A percentile compares a stretch with the other conserved stretches of the same genome.
phyloP scores from a whole-genome alignment of 37 sponge, comb jelly and placozoan genomes.

The Dysidea cf. avara region DNA sequence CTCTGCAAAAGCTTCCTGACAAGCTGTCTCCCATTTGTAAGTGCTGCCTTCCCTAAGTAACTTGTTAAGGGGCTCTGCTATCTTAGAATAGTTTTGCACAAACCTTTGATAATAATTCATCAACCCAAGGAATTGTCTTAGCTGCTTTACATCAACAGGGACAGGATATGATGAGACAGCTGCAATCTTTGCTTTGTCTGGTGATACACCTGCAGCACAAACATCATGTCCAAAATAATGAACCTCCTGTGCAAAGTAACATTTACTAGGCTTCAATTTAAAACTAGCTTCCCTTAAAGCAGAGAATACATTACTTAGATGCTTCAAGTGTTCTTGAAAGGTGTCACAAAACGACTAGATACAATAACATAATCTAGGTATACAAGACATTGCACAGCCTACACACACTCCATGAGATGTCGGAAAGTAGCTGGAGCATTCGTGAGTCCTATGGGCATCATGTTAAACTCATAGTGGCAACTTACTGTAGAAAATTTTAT shows the following conservation, averaged over 20 bases:
- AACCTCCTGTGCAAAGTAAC: conserved; percentile 17
- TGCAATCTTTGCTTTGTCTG: conserved; percentile 18
- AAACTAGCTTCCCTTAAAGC: conserved; percentile 10
- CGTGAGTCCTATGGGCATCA: conserved; percentile 56
- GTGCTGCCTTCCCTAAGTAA: conserved; percentile 16
- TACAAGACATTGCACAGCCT: conserved; percentile 33
- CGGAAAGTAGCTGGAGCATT: conserved; percentile 56
- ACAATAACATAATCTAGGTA: conserved; percentile 57
- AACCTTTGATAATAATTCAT: too few relatives aligned
- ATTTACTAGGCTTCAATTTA: conserved; percentile 7
- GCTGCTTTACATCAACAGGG: conserved; percentile 29
- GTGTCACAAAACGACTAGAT: conserved; percentile 13
- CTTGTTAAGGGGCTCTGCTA: conserved; percentile 31
- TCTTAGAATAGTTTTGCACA: too few relatives aligned
- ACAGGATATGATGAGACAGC: conserved; percentile 18
- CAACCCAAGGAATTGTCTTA: conserved; percentile 38
- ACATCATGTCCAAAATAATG: conserved; percentile 33
- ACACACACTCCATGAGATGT: conserved; percentile 36
- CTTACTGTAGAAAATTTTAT: conserved; percentile 49
- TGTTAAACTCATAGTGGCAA: conserved; percentile 47
- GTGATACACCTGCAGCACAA: conserved; percentile 13
- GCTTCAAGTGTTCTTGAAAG: conserved; percentile 23
- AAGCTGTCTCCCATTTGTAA: conserved; percentile 11
- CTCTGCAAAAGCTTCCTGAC: conserved; percentile 23
- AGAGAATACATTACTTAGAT: conserved; percentile 2